Percentiles rank a stretch among this genome's conserved stretches.
Conservation (phyloP, 2,797 vertebrate genomes). For the Strix occidentalis region DNA sequence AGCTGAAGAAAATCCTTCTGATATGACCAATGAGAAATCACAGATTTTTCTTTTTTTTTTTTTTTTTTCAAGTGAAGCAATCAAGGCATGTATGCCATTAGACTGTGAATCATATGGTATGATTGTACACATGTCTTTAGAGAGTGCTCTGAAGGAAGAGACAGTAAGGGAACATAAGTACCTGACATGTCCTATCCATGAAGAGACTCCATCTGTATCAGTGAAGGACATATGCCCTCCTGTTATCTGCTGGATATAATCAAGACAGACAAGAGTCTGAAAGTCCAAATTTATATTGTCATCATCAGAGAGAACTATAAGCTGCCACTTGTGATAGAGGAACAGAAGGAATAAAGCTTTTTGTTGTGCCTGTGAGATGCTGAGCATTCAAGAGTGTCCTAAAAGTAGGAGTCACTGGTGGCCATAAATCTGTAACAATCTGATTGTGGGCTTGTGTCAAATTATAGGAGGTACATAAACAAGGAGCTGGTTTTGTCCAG, state of each 20-base stretch:
- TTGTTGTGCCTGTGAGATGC: not conserved
- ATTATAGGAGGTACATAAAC: not conserved
- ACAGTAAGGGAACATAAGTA: not conserved
- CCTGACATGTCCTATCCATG: not conserved
- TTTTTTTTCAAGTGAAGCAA: not conserved
- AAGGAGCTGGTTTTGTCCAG: not conserved
- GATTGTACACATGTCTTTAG: not conserved
- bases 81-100: not conserved
- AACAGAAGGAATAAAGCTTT: not conserved
- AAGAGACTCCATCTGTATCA: not conserved
- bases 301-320: not conserved
- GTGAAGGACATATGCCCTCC: not conserved
- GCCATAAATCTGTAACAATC: not conserved
- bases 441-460: not conserved
- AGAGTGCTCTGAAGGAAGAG: not conserved
- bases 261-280: not conserved
- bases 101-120: not conserved
- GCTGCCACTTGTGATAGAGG: not conserved
- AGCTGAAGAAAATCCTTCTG: slow-evolving; percentile 22
- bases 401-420: not conserved
- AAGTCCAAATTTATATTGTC: not conserved
- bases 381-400: not conserved
- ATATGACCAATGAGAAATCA: slow-evolving; percentile 6
- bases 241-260: not conserved
- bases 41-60: not conserved